Conservation (phyloP, 2,888 invertebrate genomes). For the Torymus auratus region DNA sequence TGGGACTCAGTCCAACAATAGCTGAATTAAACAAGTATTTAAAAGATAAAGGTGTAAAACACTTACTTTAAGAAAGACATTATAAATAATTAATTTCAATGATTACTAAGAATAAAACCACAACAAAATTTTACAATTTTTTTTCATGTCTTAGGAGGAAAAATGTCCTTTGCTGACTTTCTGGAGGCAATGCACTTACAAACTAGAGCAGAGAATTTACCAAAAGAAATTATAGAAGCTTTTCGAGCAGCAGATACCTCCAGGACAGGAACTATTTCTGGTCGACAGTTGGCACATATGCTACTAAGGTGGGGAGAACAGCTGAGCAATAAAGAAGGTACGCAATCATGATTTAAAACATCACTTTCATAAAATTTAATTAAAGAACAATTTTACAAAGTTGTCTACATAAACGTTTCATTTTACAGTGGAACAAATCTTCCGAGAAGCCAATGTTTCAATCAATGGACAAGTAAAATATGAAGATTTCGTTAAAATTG, state of each 20-base stretch:
- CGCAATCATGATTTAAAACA: constrained; percentile 25
- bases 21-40: constrained; percentile 91
- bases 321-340: constrained; percentile 82
- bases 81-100: constrained; percentile 11
- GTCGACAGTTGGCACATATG: constrained; percentile 89
- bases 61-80: constrained; percentile 21
- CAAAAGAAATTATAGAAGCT: constrained; percentile 91
- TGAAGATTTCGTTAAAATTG: constrained; percentile 94
- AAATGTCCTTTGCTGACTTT: constrained; percentile 97
- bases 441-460: constrained; percentile 92
- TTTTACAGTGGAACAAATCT: constrained; percentile 87
- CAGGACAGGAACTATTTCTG: constrained; percentile 86
- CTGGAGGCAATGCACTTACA: constrained; percentile 96
- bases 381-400: constrained; percentile 41
- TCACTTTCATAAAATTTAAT: constrained; percentile 44
- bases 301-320: constrained; percentile 95
- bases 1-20: constrained; percentile 95
- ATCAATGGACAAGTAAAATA: constrained; percentile 89
- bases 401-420: constrained; percentile 43
- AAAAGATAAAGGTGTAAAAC: constrained; percentile 81
- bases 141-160: constrained; percentile 80
- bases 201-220: constrained; percentile 88
- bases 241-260: constrained; percentile 91
- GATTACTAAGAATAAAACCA: not conserved
- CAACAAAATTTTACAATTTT: not conserved